Evolutionary conservation across 2,113 vertebrate genomes (phyloP).

Genomic region (Stegastes partitus): DNA sequence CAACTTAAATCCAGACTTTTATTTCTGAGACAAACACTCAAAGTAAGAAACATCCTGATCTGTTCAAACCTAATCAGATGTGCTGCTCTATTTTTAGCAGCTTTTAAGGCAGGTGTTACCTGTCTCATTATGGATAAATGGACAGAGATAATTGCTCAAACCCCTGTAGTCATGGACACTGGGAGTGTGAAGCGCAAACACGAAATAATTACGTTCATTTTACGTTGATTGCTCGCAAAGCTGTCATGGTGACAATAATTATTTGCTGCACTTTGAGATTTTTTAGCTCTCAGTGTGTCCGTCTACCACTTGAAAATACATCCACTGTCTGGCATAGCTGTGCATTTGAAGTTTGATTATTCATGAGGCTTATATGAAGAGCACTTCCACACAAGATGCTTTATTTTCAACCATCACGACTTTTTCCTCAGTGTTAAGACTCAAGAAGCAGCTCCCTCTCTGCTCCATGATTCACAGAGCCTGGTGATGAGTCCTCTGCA

Average conservation of each 20-base stretch:
- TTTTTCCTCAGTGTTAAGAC: neutral
- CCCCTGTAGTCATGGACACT: constrained; percentile 37
- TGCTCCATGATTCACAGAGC: constrained; percentile 49
- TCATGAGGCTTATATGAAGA: constrained; percentile 5
- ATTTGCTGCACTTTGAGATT: too few species aligned
- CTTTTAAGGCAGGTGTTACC: constrained; percentile 5
- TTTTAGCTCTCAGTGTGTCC: too few species aligned
- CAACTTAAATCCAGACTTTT: neutral
- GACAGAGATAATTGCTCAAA: constrained; percentile 22
- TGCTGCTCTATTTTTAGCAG: constrained; percentile 24
- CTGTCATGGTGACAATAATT: constrained; percentile 12
- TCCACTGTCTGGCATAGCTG: constrained; percentile 15
- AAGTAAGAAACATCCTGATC: neutral
- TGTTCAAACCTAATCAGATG: constrained; percentile 1
- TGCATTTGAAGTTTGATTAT: constrained; percentile 10
- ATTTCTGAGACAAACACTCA: neutral
- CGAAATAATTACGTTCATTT: constrained; percentile 25
- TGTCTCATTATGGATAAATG: constrained; percentile 35
- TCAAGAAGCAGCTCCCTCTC: constrained; percentile 29
- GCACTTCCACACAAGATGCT: neutral
- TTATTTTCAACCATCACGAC: constrained; percentile 56
- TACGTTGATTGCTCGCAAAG: neutral
- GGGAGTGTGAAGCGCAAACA: constrained; percentile 2
- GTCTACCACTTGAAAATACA: neutral
- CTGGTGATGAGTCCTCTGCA: constrained; percentile 37